Conservation (phyloP, 1,140 invertebrate species). For the Pogonomyrmex californicus region DNA sequence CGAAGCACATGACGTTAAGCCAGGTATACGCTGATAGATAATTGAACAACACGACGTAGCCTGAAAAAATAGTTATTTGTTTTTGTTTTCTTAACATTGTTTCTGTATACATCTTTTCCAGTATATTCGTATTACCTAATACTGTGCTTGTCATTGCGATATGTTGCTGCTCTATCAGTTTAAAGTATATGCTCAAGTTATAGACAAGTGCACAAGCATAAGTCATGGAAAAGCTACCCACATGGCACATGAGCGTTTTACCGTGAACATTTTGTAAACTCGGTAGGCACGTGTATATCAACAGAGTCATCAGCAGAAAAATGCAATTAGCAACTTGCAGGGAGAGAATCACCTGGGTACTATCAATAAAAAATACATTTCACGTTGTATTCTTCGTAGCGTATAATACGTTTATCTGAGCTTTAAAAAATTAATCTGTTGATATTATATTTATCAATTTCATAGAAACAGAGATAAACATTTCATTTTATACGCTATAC, state of each 20-base stretch:
- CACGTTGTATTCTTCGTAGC: not conserved
- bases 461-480: not conserved
- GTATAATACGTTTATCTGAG: not conserved
- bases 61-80: slow-evolving; percentile 72
- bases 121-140: slow-evolving; percentile 74
- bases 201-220: slow-evolving; percentile 71
- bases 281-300: slow-evolving; percentile 90
- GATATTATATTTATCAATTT: slow-evolving; percentile 4
- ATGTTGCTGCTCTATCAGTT: not conserved
- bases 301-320: slow-evolving; percentile 89
- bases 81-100: not conserved
- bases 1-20: slow-evolving; percentile 91
- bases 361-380: slow-evolving; percentile 10
- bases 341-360: slow-evolving; percentile 45
- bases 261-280: slow-evolving; percentile 90
- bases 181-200: too few species aligned
- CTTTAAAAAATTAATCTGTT: not conserved
- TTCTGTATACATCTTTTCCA: not conserved
- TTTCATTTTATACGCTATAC: not conserved
- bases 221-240: slow-evolving; percentile 88
- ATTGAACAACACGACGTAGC: slow-evolving; percentile 81
- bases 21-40: slow-evolving; percentile 90
- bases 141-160: slow-evolving; percentile 66
- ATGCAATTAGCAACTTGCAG: slow-evolving; percentile 82
- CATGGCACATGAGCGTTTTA: slow-evolving; percentile 90